Base-by-base conservation (phyloP, 2,888 invertebrate genomes). In the Heliconius ismenius region DNA sequence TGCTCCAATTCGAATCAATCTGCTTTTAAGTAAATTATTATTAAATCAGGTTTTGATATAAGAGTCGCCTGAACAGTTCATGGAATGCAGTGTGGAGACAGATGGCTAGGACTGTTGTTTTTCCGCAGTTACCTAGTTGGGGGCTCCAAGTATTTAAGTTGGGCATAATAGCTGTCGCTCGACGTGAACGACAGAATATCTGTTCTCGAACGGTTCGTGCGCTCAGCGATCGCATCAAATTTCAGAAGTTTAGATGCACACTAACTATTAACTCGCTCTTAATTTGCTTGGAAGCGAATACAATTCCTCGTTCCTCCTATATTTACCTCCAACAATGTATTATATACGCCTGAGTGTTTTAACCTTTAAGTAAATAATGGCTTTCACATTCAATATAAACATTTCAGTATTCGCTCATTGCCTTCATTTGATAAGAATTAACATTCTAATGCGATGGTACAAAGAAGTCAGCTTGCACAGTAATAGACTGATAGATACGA, bases 11-110 rank as follows among this genome's bases (percentile, higher is more conserved):
- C 36, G 39, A 39, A 39, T 39, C 13, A 13, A n/a, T 65, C 36
- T 39, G 39, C 65, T 39, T 67, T 64, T 54, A 70, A 28, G 32
- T 54, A n/a, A 58, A 54, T 15, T 32, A 13, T 54, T 58, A 58
- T 70, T 54, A n/a, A 32, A 70, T 70, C 54, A 58, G 32, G 54
- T 32, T 54, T n/a, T 54, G n/a, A 70, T 32, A 70, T n/a, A 13
- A 69, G 49, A 68, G 49, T 28, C 18, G 21, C 21, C 6, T 9
- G 2, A 54, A 28, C 28, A 69, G 49, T 26, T 54, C 6, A 54
- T 49, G 54, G 69, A 69, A 49, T 13, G 49, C 28, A n/a, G 49
- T 10, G 54, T 28, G 54, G 24, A 10, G 54, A 54, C 54, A 54
- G 54, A 15, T n/a, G 54, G n/a, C 28, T 70, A 13, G 11, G 49